Percentiles rank a stretch among this genome's conserved stretches.
phyloP scores from a whole-genome alignment of 2,113 vertebrate species.

The Pygoscelis adeliae region DNA sequence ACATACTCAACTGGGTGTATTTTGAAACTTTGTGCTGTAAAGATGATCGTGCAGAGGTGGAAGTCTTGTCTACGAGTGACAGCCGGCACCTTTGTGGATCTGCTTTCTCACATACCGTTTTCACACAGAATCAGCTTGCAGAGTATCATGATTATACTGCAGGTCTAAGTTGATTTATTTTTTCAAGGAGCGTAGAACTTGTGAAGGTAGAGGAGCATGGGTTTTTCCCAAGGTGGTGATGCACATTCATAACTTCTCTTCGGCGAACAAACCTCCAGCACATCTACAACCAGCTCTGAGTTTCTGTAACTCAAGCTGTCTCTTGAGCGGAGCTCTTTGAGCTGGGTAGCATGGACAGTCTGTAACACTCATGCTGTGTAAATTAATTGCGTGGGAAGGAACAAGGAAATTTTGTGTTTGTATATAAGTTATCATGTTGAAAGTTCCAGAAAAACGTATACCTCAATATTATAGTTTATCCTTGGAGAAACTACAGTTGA shows the following conservation, averaged over 20 bases:
- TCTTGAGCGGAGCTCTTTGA: background rate
- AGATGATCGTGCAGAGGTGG: conserved; percentile 26
- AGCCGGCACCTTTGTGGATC: background rate
- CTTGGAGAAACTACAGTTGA: background rate
- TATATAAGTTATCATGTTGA: background rate
- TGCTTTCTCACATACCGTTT: background rate
- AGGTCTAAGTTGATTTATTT: background rate
- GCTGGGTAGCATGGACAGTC: background rate
- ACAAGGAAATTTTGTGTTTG: background rate
- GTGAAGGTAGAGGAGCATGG: background rate
- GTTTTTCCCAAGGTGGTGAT: background rate
- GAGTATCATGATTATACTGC: background rate
- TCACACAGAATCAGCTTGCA: background rate
- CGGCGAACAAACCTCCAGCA: background rate
- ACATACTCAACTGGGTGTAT: background rate
- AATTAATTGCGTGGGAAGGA: background rate
- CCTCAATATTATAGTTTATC: background rate
- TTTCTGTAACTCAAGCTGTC: background rate
- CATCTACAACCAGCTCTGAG: background rate
- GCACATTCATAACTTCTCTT: background rate
- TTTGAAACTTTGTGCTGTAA: background rate
- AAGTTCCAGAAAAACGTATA: background rate
- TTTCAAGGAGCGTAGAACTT: background rate
- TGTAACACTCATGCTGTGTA: background rate
- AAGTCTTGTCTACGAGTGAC: background rate